phyloP scores from a whole-genome alignment of 2,888 invertebrate genomes.

The Pristionchus exspectatus region DNA sequence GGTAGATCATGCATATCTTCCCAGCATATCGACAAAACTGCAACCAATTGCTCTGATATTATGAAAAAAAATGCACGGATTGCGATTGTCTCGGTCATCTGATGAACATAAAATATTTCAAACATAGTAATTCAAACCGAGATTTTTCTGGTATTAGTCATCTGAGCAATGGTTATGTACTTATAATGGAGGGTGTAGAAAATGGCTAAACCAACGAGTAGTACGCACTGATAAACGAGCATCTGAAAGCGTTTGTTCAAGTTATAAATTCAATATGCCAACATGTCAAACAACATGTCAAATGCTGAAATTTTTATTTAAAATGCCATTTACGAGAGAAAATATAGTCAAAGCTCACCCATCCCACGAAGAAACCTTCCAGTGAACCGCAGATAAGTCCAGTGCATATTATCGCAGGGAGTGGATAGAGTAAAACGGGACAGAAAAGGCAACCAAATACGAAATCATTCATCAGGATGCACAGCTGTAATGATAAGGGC shows the following conservation, averaged over 20 bases:
- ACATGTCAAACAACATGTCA: too few relatives aligned
- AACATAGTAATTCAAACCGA: neutral
- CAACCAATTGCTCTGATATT: neutral
- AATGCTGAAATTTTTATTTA: too few relatives aligned
- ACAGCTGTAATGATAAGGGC: neutral
- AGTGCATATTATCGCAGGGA: neutral
- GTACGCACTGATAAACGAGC: neutral
- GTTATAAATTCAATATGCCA: too few relatives aligned
- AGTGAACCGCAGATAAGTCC: neutral
- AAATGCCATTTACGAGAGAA: too few relatives aligned
- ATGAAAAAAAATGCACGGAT: neutral
- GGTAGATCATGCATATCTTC: neutral
- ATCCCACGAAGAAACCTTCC: neutral
- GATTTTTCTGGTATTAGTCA: neutral
- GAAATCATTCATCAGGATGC: neutral
- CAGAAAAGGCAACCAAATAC: neutral
- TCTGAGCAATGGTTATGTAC: neutral
- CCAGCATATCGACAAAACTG: neutral
- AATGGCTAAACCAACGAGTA: neutral
- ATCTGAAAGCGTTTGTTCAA: too few relatives aligned
- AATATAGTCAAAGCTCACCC: too few relatives aligned
- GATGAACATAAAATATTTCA: too few relatives aligned
- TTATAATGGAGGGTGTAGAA: neutral
- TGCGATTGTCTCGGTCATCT: neutral
- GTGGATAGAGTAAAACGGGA: neutral